Evolutionary conservation across 2,888 invertebrate genomes (phyloP).

Genomic region (Amitus sp.): DNA sequence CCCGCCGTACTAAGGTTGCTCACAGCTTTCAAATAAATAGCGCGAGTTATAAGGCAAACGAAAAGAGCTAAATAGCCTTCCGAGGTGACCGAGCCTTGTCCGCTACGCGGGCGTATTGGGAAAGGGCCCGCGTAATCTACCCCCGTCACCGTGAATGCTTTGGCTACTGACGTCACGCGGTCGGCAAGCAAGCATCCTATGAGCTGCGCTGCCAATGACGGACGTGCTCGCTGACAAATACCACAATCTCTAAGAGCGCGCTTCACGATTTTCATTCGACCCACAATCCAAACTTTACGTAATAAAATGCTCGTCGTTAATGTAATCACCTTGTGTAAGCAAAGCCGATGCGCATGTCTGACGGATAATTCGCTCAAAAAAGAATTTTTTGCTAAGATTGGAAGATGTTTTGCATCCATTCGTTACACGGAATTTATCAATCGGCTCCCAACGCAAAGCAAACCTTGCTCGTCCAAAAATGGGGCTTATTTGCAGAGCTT

Average conservation of each 20-base stretch:
- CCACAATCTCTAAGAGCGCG: background rate
- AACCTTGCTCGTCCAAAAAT: background rate
- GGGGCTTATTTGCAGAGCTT: no score
- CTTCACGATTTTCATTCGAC: background rate
- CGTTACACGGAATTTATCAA: conserved; percentile 7
- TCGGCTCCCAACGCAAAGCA: conserved; percentile 12
- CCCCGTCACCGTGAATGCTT: background rate
- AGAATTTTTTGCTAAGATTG: background rate
- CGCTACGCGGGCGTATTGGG: background rate
- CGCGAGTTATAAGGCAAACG: conserved; percentile 13
- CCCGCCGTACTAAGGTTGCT: conserved; percentile 9
- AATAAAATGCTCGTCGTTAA: conserved; percentile 5
- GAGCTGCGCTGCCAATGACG: background rate
- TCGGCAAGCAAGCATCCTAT: background rate
- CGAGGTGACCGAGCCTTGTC: background rate
- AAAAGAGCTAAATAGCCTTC: conserved; percentile 6
- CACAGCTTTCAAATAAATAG: conserved; percentile 13
- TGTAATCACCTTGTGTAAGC: conserved; percentile 8
- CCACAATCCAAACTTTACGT: conserved; percentile 17
- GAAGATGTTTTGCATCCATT: background rate
- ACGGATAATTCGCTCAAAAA: background rate
- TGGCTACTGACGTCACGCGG: background rate
- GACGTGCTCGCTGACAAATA: background rate
- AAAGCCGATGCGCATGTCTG: background rate
- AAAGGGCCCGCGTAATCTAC: conserved; percentile 14